A percentile compares a stretch with the other conserved stretches of the same genome.
phyloP scores from a whole-genome alignment of 2,113 vertebrate genomes.

The Corapipo altera region DNA sequence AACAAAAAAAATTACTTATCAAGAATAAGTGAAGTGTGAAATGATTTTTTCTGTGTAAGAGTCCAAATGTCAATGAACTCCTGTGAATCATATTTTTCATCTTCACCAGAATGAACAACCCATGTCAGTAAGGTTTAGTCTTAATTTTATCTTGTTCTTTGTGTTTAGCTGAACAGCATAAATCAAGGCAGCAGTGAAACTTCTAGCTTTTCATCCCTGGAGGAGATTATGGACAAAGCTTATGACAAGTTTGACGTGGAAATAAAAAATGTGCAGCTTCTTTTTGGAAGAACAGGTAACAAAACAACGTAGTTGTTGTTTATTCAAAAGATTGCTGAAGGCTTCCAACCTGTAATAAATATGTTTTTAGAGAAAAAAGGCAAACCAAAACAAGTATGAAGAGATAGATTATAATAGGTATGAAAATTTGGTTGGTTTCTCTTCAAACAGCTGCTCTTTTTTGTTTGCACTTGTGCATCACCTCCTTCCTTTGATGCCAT shows the following conservation, averaged over 20 bases:
- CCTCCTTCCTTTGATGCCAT: neutral
- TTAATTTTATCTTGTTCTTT: neutral
- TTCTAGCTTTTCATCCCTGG: constrained; percentile 83
- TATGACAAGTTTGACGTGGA: constrained; percentile 91
- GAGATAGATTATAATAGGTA: neutral
- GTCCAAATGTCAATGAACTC: neutral
- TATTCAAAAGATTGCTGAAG: neutral
- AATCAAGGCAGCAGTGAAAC: constrained; percentile 72
- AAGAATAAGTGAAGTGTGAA: neutral
- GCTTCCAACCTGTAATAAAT: neutral
- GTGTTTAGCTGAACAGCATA: constrained; percentile 85
- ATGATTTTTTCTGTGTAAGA: neutral
- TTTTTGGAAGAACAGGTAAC: constrained; percentile 91
- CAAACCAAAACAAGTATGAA: neutral
- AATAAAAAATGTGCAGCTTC: constrained; percentile 89
- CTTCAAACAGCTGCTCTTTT: neutral
- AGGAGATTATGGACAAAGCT: constrained; percentile 96
- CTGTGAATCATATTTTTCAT: neutral
- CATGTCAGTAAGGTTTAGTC: neutral
- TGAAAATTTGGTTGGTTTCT: neutral
- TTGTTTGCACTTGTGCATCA: neutral
- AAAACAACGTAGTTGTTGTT: neutral
- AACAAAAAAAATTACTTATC: neutral
- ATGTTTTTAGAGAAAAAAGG: neutral
- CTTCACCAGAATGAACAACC: neutral